Conservation (phyloP, 2,888 invertebrate species). For the Miltochrista miniata region DNA sequence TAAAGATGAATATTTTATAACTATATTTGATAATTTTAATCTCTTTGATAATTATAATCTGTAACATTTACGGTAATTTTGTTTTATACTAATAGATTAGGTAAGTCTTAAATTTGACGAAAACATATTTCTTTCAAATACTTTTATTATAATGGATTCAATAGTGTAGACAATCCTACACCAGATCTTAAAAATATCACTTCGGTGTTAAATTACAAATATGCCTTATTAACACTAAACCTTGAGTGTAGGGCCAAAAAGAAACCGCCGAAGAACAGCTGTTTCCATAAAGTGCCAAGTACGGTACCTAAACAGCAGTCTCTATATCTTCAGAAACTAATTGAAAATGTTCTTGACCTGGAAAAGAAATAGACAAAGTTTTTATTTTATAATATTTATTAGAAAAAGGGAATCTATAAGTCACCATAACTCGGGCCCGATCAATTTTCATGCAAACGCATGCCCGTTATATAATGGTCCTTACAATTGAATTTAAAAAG, state of each 20-base stretch:
- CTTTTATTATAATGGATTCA: conserved; percentile 30
- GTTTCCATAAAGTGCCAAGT: conserved; percentile 3
- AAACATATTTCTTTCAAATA: conserved; percentile 29
- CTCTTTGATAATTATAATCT: conserved; percentile 9
- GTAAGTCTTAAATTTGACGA: conserved; percentile 23
- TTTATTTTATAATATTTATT: too few relatives aligned
- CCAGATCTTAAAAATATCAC: conserved; percentile 69
- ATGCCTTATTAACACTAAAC: conserved; percentile 33
- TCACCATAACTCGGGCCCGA: too few relatives aligned
- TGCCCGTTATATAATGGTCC: too few relatives aligned
- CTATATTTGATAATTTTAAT: not conserved
- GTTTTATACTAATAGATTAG: conserved; percentile 20
- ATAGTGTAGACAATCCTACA: conserved; percentile 36
- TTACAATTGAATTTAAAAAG: too few relatives aligned
- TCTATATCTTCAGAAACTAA: conserved; percentile 79
- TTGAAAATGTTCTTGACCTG: conserved; percentile 83
- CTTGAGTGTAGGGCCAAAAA: conserved; percentile 21
- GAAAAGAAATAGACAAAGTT: conserved; percentile 48
- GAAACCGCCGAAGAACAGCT: not conserved
- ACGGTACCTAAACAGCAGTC: conserved; percentile 68
- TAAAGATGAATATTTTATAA: not conserved
- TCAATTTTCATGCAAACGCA: too few relatives aligned
- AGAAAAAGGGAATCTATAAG: too few relatives aligned
- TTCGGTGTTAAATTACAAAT: conserved; percentile 55
- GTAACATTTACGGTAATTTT: conserved; percentile 34